Base-by-base conservation (phyloP, 2,888 invertebrate genomes). In the Macaria notata region DNA sequence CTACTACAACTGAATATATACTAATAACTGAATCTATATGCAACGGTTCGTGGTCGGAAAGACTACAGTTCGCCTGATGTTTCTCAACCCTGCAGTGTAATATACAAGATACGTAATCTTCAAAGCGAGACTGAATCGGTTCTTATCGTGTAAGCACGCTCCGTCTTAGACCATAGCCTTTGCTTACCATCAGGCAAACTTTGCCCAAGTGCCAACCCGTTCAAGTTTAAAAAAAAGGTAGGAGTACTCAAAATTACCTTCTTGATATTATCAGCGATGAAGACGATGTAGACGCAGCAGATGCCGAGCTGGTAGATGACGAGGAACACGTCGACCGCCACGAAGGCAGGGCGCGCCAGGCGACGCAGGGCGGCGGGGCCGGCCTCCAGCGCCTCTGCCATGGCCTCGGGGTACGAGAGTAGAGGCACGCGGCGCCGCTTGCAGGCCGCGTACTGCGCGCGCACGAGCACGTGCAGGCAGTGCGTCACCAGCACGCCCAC, bases 201-300 rank as follows among this genome's bases (percentile, higher is more conserved):
- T 1, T 19, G 19, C 19, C 19, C 19, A 19, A 19, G 19, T 19
- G 19, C 19, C 19, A 19, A 19, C 19, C 19, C 19, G 19, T 19
- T 19, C 19, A 1, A 19, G 19, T 19, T n/a, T 1, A 19, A 19
- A 19, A 19, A 19, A 19, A 19, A 19, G 19, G 19, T 19, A 19
- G 19, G 19, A 19, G 19, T 19, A 19, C 19, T 19, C 19, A 19
- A 19, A 56, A 57, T 31, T 30, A 96, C 95, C 79, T 93, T 92
- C 79, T 95, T 93, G 4, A 98, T 89, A 77, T 97, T 98, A 51
- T 94, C 94, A 0, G 98, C 95, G 56, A 98, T 96, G 83, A 99
- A 99, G 0, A 98, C 96, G 42, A 97, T 95, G 83, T 99, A 99
- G 19, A 98, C 98, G 84, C 98, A 98, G 83, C 99, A 98, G 67